Evolutionary conservation across 2,888 invertebrate species (phyloP).

Genomic region (Cheilosia soror): DNA sequence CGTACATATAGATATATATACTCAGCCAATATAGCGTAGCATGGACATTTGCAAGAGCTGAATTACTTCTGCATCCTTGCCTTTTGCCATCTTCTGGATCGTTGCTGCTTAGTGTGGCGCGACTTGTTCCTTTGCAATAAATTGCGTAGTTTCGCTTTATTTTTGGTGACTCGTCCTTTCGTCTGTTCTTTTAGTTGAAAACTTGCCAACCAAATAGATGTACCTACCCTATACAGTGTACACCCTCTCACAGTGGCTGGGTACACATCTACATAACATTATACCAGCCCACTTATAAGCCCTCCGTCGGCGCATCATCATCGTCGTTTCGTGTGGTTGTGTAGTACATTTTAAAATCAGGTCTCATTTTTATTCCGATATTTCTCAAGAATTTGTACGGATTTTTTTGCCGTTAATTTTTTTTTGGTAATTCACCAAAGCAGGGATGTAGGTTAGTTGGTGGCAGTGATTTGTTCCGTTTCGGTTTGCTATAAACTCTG

Average conservation of each 20-base stretch:
- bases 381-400: constrained; percentile 48
- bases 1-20: constrained; percentile 10
- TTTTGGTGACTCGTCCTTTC: constrained; percentile 48
- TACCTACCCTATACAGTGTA: constrained; percentile 32
- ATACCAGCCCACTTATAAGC: constrained; percentile 51
- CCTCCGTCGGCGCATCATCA: neutral
- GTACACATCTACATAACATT: constrained; percentile 32
- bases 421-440: constrained; percentile 45
- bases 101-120: constrained; percentile 57
- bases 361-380: constrained; percentile 69
- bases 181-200: constrained; percentile 62
- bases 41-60: constrained; percentile 50
- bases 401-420: constrained; percentile 30
- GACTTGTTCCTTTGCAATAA: constrained; percentile 68
- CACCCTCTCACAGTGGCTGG: constrained; percentile 9
- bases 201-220: constrained; percentile 70
- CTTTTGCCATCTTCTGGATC: constrained; percentile 48
- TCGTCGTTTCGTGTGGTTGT: constrained; percentile 16
- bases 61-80: constrained; percentile 75
- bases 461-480: constrained; percentile 75
- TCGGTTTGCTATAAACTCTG: constrained; percentile 66
- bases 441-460: constrained; percentile 69
- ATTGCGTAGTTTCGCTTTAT: constrained; percentile 73
- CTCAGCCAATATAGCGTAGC: constrained; percentile 2
- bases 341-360: constrained; percentile 63